phyloP scores from a whole-genome alignment of 2,888 invertebrate species.

The Mimachlamys varia region DNA sequence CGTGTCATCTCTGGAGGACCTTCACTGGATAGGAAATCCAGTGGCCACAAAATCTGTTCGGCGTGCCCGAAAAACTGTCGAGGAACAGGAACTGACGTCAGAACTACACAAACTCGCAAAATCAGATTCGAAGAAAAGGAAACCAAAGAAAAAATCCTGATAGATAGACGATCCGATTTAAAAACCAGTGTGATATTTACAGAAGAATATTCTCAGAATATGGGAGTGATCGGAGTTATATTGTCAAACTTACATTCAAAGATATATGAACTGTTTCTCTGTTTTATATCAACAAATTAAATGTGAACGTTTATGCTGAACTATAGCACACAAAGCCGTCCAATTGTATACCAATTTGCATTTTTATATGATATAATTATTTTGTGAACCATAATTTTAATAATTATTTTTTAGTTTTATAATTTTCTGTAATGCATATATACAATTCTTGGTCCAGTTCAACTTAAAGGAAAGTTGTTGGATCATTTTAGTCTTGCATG shows the following conservation, averaged over 20 bases:
- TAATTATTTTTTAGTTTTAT: no score
- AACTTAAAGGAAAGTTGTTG: no score
- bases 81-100: conserved; percentile 66
- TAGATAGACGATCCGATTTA: neutral
- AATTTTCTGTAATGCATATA: no score
- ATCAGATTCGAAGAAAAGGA: neutral
- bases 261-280: neutral
- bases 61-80: conserved; percentile 66
- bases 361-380: no score
- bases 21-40: conserved; percentile 69
- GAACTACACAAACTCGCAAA: conserved; percentile 58
- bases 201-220: neutral
- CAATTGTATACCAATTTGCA: neutral
- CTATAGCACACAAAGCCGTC: neutral
- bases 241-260: neutral
- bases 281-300: neutral
- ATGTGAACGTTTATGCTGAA: no score
- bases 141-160: neutral
- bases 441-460: no score
- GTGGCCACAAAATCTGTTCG: conserved; percentile 72
- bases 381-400: no score
- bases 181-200: neutral
- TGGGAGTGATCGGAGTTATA: neutral
- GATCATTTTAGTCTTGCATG: no score
- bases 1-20: conserved; percentile 61